Conservation (phyloP, 2,113 vertebrate genomes). For the Fregata magnificens region DNA sequence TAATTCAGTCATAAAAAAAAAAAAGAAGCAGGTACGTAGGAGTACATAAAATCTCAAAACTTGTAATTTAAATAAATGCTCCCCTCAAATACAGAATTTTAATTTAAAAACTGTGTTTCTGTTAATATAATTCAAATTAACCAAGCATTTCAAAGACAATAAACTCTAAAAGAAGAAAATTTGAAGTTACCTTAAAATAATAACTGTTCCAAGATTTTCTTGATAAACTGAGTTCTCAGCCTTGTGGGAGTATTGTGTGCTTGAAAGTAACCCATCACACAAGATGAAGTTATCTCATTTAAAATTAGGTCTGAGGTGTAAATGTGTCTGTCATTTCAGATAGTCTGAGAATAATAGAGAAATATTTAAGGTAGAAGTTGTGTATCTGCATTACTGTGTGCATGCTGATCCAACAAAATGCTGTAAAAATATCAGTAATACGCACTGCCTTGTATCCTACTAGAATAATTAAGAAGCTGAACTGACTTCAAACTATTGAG, state of each 20-base stretch:
- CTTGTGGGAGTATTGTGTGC: not conserved
- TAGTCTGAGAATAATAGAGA: not conserved
- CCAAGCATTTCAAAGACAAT: not conserved
- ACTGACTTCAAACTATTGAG: not conserved
- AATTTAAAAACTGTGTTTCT: not conserved
- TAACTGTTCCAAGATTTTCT: not conserved
- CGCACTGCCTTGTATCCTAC: not conserved
- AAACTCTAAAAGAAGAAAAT: not conserved
- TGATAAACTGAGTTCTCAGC: not conserved
- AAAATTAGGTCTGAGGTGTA: not conserved
- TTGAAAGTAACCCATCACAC: not conserved
- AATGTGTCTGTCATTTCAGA: not conserved
- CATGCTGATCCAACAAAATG: not conserved
- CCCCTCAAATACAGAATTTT: not conserved
- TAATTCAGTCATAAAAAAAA: not conserved
- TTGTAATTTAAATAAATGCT: not conserved
- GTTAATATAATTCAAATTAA: not conserved
- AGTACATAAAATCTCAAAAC: not conserved
- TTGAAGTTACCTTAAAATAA: not conserved
- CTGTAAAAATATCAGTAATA: not conserved
- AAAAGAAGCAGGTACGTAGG: not conserved
- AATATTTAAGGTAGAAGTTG: not conserved
- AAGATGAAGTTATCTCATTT: not conserved
- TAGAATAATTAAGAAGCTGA: not conserved
- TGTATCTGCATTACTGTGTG: not conserved